A percentile compares a stretch with the other conserved stretches of the same genome.
Evolutionary conservation across 2,797 vertebrate species (phyloP).

Genomic region (Pangasius sanitwongsei): DNA sequence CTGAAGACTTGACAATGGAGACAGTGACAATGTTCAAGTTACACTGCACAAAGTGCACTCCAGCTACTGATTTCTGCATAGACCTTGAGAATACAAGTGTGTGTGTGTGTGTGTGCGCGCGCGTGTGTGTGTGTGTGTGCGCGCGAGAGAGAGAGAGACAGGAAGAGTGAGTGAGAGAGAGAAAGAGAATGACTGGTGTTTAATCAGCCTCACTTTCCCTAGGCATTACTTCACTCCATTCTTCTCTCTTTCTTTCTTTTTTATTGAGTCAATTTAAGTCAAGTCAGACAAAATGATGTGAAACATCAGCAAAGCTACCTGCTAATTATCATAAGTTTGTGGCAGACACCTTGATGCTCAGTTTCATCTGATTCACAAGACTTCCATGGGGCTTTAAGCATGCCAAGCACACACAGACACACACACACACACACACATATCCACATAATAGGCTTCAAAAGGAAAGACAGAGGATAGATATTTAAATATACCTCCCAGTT

Average conservation of each 20-base stretch:
- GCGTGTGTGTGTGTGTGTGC: not conserved
- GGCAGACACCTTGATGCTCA: constrained; percentile 67
- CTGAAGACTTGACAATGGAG: not conserved
- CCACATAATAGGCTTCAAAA: not conserved
- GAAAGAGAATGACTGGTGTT: constrained; percentile 38
- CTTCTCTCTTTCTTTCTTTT: constrained; percentile 24
- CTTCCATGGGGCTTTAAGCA: constrained; percentile 4
- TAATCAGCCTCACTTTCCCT: constrained; percentile 36
- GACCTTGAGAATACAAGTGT: not conserved
- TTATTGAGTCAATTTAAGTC: constrained; percentile 36
- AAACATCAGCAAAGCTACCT: constrained; percentile 67
- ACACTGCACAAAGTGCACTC: not conserved
- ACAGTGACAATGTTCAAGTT: not conserved
- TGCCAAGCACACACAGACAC: not conserved
- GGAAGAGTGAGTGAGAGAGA: constrained; percentile 2
- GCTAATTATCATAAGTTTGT: constrained; percentile 70
- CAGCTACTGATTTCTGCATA: constrained; percentile 13
- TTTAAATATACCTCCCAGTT: not conserved
- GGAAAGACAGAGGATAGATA: not conserved
- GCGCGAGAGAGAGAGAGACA: not conserved
- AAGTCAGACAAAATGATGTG: constrained; percentile 45
- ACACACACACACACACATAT: not conserved
- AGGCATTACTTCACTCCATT: constrained; percentile 23
- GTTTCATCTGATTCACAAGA: constrained; percentile 6
- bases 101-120: not conserved